These are phyloP conservation scores for Diachasma alloeum DNA, from an alignment of 1,140 invertebrate species.

Conservation along the genomic window DNA sequence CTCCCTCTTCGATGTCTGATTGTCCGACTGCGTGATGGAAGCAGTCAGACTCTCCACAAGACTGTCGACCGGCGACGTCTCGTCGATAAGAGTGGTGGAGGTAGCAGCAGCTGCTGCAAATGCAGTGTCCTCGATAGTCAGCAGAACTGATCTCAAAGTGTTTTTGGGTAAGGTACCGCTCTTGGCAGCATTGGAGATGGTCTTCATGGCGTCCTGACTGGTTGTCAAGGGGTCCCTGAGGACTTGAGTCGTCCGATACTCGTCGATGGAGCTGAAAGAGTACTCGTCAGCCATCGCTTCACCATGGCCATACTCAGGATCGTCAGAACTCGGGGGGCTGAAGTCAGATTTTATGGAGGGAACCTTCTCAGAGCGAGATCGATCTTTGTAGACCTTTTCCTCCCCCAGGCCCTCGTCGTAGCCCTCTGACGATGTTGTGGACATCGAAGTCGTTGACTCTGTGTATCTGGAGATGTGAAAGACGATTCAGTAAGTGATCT, in stretches of 20 bases:
- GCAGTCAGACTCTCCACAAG: slow-evolving; percentile 76
- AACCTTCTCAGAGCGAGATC: slow-evolving; percentile 61
- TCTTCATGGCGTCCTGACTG: slow-evolving; percentile 46
- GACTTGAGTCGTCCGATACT: slow-evolving; percentile 54
- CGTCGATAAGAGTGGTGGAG: slow-evolving; percentile 75
- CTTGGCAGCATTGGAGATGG: slow-evolving; percentile 43
- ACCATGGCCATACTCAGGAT: slow-evolving; percentile 69
- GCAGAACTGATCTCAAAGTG: slow-evolving; percentile 57
- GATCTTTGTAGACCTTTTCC: slow-evolving; percentile 65
- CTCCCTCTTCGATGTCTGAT: slow-evolving; percentile 56
- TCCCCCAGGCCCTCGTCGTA: slow-evolving; percentile 66
- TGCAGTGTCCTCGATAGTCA: slow-evolving; percentile 76
- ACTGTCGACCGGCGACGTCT: slow-evolving; percentile 82
- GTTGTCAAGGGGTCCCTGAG: not conserved
- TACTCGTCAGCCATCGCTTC: slow-evolving; percentile 75
- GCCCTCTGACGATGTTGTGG: slow-evolving; percentile 64
- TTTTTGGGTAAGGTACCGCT: slow-evolving; percentile 52
- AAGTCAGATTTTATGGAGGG: slow-evolving; percentile 58
- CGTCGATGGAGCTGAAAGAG: slow-evolving; percentile 68
- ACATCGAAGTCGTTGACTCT: slow-evolving; percentile 59
- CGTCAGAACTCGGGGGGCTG: slow-evolving; percentile 62
- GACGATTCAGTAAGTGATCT: too few relatives aligned
- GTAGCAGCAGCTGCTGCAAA: slow-evolving; percentile 78
- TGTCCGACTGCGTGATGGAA: slow-evolving; percentile 59
- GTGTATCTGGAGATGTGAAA: too few relatives aligned